Percentiles rank a stretch among this genome's conserved stretches.
Conservation (phyloP, 2,797 vertebrate genomes). For the Falco peregrinus region DNA sequence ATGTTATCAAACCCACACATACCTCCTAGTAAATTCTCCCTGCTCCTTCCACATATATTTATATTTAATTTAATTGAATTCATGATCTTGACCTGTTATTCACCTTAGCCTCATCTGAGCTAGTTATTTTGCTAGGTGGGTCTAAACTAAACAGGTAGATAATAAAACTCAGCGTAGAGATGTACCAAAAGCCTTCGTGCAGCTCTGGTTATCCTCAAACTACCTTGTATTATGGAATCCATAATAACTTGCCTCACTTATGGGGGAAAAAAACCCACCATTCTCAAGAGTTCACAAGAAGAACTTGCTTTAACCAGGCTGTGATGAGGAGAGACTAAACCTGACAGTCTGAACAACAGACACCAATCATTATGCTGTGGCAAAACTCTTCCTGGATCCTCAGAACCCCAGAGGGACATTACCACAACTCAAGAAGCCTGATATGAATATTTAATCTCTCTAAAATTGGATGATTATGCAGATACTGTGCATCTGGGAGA, state of each 20-base stretch:
- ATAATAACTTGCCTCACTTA: not conserved
- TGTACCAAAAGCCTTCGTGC: not conserved
- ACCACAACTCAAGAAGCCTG: constrained; percentile 47
- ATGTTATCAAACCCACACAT: not conserved
- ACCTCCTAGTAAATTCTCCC: not conserved
- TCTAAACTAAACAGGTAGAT: not conserved
- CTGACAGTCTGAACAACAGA: not conserved
- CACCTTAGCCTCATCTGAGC: not conserved
- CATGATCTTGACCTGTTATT: not conserved
- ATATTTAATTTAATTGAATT: not conserved
- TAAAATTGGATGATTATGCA: constrained; percentile 73
- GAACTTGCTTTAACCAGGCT: not conserved
- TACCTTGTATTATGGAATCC: not conserved
- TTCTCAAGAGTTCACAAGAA: not conserved
- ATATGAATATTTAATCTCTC: constrained; percentile 70
- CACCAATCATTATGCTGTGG: not conserved
- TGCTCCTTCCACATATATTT: not conserved
- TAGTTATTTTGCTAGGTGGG: not conserved
- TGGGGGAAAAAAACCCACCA: fast-evolving
- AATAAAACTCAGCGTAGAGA: not conserved
- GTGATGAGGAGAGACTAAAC: not conserved
- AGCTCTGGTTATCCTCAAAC: not conserved
- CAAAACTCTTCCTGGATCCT: constrained; percentile 9
- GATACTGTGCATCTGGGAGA: constrained; percentile 60
- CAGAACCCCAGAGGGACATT: constrained; percentile 43